Evolutionary conservation across 2,888 invertebrate genomes (phyloP), one percentile per base, ranked within the genome.

Genomic region (Metellina segmentata): DNA sequence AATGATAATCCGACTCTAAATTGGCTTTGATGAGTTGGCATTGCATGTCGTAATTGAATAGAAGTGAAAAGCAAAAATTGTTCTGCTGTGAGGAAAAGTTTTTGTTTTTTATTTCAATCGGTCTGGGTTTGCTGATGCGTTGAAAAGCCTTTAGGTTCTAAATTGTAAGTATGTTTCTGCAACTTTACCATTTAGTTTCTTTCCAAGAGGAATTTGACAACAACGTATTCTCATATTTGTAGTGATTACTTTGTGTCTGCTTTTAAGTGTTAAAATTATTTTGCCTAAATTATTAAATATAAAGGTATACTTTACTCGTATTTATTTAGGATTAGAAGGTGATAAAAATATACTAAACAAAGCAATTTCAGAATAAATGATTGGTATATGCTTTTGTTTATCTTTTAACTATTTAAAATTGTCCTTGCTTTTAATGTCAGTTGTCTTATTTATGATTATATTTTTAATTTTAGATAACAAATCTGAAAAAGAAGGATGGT

Each of bases 401-500:
- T 34, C 34, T 34, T 34, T 34, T 1, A 34, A 34, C 34, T 2
- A 34, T 2, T 34, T 34, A 34, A 34, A 34, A 34, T 34, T 4
- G 4, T 34, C 34, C 34, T 34, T 34, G 34, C 4, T 34, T 34
- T 4, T 34, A n/a, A 34, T 34, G 34, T 2, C 34, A 34, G 11
- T 74, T 74, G 20, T 13, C n/a, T 71, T 49, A 49, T 82, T 16
- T 7, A 49, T 34, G 34, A 34, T 34, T 34, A 34, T 34, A 34
- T 34, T 70, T 75, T 69, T 69, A 51, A 51, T 90, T 85, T 20
- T 49, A 85, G 90, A n/a, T 34, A 11, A 49, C 4, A 49, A 53
- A 48, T 34, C 20, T 70, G 75, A 52, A 71, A 81, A 69, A 20
- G 86, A 82, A 92, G 89, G 92, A 89, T 92, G 92, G n/a, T 89